Evolutionary conservation across 2,888 invertebrate species (phyloP).

Genomic region (Heliconius sara): DNA sequence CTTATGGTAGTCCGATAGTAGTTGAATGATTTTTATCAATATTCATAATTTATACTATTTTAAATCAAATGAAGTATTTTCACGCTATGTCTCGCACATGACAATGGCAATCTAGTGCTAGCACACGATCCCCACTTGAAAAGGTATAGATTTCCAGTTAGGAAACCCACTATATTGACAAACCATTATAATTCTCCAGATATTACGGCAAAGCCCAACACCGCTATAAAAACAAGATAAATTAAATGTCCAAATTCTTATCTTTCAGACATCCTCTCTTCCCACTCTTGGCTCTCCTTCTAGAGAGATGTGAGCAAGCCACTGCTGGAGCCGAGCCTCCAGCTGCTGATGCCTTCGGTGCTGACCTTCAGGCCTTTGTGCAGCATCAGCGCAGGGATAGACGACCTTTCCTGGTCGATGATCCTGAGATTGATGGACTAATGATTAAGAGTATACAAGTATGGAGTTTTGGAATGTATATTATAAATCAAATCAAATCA

Average conservation of each 20-base stretch:
- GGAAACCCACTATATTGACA: too few species aligned
- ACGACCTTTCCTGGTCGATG: slow-evolving; percentile 93
- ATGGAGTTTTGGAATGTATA: background rate
- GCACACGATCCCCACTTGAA: too few species aligned
- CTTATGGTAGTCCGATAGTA: too few species aligned
- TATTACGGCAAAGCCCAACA: too few species aligned
- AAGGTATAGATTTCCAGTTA: too few species aligned
- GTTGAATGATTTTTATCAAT: too few species aligned
- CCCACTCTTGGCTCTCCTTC: slow-evolving; percentile 94
- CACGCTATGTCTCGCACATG: too few species aligned
- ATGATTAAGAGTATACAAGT: slow-evolving; percentile 84
- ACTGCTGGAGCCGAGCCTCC: slow-evolving; percentile 96
- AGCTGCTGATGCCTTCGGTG: slow-evolving; percentile 92
- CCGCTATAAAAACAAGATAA: background rate
- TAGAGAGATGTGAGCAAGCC: slow-evolving; percentile 98
- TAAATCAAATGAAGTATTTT: too few species aligned
- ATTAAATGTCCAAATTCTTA: background rate
- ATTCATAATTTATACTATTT: too few species aligned
- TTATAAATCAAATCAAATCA: too few species aligned
- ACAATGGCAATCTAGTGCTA: too few species aligned
- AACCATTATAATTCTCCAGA: too few species aligned
- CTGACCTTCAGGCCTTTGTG: slow-evolving; percentile 94
- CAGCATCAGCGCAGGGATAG: slow-evolving; percentile 94
- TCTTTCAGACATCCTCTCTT: slow-evolving; percentile 94
- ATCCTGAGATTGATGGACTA: slow-evolving; percentile 97